Evolutionary conservation across 92 coral and sea anemone genomes (phyloP).

Genomic region (Epizoanthus illoricatus): DNA sequence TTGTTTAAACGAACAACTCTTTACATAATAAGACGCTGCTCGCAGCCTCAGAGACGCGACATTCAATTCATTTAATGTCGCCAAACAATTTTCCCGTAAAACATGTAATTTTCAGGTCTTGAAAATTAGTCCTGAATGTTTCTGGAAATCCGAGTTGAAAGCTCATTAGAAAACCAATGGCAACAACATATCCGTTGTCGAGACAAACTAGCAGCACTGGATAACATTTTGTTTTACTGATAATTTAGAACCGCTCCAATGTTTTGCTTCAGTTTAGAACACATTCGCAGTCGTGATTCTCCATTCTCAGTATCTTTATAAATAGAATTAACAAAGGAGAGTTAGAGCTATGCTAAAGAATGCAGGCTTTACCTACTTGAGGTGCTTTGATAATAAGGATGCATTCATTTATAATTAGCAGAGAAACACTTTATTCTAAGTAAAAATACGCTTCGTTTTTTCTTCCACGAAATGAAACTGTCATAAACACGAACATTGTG

Average conservation of each 20-base stretch:
- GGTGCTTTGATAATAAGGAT: not conserved
- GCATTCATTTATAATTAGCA: not conserved
- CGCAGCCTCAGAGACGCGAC: not conserved
- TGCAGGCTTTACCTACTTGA: not conserved
- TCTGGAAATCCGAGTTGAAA: not conserved
- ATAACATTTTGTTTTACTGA: too few relatives aligned
- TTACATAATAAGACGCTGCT: not conserved
- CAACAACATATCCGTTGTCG: too few relatives aligned
- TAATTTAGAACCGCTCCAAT: too few relatives aligned
- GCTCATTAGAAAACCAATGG: not conserved
- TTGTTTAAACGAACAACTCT: not conserved
- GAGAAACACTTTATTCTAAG: slow-evolving; percentile 3
- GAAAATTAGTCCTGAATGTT: not conserved
- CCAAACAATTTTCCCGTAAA: not conserved
- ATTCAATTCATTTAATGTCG: not conserved
- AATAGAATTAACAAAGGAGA: not conserved
- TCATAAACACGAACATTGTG: not conserved
- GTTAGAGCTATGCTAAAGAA: not conserved
- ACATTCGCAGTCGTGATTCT: too few relatives aligned
- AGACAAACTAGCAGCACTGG: too few relatives aligned
- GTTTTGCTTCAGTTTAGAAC: too few relatives aligned
- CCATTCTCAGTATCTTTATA: too few relatives aligned
- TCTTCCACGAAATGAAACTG: not conserved
- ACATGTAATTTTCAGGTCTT: not conserved
- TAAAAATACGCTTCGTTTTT: not conserved